These are phyloP conservation scores for Acleris laterana DNA, from an alignment of 2,888 invertebrate genomes.

Conservation along the genomic window DNA sequence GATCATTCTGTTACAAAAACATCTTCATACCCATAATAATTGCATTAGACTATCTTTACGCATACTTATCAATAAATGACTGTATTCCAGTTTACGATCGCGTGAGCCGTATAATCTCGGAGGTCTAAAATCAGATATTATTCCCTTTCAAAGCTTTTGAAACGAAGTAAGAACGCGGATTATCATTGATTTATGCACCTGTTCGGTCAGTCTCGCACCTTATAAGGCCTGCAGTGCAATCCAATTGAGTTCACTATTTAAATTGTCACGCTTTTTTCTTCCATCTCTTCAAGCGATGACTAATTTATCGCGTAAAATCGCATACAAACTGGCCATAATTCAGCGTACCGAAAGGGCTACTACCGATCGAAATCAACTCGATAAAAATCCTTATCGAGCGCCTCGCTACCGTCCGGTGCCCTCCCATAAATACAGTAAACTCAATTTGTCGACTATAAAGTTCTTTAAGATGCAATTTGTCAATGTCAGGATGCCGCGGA, in stretches of 20 bases:
- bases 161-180: conserved; percentile 29
- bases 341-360: conserved; percentile 16
- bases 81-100: conserved; percentile 24
- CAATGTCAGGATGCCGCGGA: conserved; percentile 70
- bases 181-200: conserved; percentile 31
- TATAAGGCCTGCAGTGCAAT: conserved; percentile 14
- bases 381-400: conserved; percentile 50
- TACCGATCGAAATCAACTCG: conserved; percentile 25
- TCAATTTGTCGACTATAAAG: conserved; percentile 77
- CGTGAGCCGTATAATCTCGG: conserved; percentile 27
- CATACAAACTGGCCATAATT: conserved; percentile 42
- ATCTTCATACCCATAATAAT: too few species aligned
- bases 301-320: conserved; percentile 43
- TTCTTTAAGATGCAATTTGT: conserved; percentile 73
- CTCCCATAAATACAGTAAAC: conserved; percentile 68
- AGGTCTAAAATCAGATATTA: conserved; percentile 33
- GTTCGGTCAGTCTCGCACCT: conserved; percentile 11
- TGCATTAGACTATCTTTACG: not conserved
- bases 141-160: conserved; percentile 22
- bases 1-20: too few species aligned
- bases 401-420: conserved; percentile 48
- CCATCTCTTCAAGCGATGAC: conserved; percentile 35
- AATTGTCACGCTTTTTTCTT: conserved; percentile 39
- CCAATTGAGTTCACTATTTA: conserved; percentile 19
- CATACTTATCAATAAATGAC: conserved; percentile 10